Percentiles rank a stretch among this genome's conserved stretches.
Conservation (phyloP, 2,888 invertebrate species). For the Alentia gelatinosa region DNA sequence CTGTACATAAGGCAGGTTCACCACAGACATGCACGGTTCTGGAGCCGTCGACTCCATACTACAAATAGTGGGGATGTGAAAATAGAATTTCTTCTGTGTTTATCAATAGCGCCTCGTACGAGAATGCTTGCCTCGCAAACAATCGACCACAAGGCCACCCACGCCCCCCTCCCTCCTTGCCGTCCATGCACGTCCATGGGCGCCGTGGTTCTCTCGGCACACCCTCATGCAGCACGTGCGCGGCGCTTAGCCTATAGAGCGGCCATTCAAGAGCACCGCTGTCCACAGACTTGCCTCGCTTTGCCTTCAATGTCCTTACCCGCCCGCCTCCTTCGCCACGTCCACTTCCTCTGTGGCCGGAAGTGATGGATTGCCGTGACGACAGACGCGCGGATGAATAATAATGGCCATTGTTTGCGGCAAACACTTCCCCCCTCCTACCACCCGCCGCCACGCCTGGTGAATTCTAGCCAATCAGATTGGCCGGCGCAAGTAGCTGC, state of each 20-base stretch:
- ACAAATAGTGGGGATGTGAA: too few species aligned
- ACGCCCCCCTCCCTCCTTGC: too few species aligned
- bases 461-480: conserved; percentile 3
- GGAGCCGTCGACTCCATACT: too few species aligned
- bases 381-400: conserved; percentile 12
- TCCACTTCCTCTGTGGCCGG: neutral
- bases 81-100: too few species aligned
- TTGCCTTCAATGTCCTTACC: neutral
- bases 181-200: too few species aligned
- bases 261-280: neutral
- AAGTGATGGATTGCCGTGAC: conserved; percentile 23
- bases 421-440: neutral
- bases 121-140: too few species aligned
- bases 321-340: neutral
- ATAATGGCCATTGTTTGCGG: conserved; percentile 32
- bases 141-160: too few species aligned
- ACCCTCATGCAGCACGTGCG: neutral
- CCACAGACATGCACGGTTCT: too few species aligned
- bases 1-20: too few species aligned
- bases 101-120: too few species aligned
- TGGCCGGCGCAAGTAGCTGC: neutral
- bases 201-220: neutral
- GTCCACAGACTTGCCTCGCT: neutral
- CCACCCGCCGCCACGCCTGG: neutral
- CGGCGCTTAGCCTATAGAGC: neutral